Base-by-base conservation (phyloP, 1,140 invertebrate genomes). In the Latrodectus geometricus region DNA sequence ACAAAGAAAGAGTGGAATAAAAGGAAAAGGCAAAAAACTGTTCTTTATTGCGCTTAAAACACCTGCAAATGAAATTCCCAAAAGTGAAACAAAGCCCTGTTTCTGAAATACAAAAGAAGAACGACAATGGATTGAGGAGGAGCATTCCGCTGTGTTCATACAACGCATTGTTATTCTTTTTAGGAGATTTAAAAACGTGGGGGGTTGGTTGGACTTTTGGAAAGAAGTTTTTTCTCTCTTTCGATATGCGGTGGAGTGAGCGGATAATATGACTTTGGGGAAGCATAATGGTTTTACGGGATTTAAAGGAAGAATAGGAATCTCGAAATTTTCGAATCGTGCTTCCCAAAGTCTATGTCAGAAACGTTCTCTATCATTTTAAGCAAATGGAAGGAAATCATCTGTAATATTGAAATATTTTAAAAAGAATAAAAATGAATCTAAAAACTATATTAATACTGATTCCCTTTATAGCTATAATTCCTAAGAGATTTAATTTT, bases 21-120 rank as follows among this genome's bases (percentile, higher is more conserved):
- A 35, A 35, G 54, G 54, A 14, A 17, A 61, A 61, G 11, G 54
- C 11, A 17, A 17, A 11, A 61, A 61, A 61, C 8, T 11, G 17
- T 17, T 17, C 54, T 61, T 61, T 61, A 61, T 61, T 61, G 54
- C 54, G 54, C 17, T 61, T 61, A 61, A 61, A 61, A 61, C 54
- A 61, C 54, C 54, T 61, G 54, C 54, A 61, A 61, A 61, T 61
- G 54, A 61, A 61, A 61, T 61, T 61, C 54, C 54, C 54, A 61
- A 61, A 61, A 61, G 54, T 61, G 17, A 11, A 61, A 61, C 54
- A 61, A 61, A 61, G 54, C 54, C 11, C 11, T 61, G 17, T 61
- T 61, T 61, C 54, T 14, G 17, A 61, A 61, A 61, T 8, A 61
- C 54, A 61, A 61, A 61, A 61, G 54, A 61, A 61, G 54, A 61